phyloP scores from a whole-genome alignment of 2,888 invertebrate genomes.

The Drosophila subquinaria region DNA sequence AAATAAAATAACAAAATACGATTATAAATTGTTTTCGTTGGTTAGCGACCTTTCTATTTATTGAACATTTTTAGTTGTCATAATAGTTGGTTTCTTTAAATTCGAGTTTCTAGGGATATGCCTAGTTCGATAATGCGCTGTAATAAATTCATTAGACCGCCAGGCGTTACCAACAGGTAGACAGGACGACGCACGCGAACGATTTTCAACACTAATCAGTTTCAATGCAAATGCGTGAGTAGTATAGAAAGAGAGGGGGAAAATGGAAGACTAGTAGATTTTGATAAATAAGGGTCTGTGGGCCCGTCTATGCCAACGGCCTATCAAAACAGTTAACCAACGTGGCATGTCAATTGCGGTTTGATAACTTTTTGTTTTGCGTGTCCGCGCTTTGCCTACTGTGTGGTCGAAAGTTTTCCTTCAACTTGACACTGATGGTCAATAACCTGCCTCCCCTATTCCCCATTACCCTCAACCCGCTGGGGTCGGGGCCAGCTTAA shows the following conservation, averaged over 20 bases:
- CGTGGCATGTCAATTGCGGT: constrained; percentile 50
- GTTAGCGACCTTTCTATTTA: too few species aligned
- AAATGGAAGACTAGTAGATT: neutral
- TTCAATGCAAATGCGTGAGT: constrained; percentile 31
- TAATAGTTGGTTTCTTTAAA: constrained; percentile 9
- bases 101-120: neutral
- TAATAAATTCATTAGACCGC: constrained; percentile 66
- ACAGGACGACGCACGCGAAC: constrained; percentile 51
- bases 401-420: constrained; percentile 35
- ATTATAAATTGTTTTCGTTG: too few species aligned
- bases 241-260: neutral
- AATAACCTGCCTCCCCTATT: neutral
- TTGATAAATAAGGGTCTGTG: neutral
- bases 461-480: neutral
- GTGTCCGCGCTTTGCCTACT: constrained; percentile 28
- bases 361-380: constrained; percentile 25
- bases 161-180: constrained; percentile 44
- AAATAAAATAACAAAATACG: too few species aligned
- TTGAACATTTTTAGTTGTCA: too few species aligned
- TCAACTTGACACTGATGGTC: constrained; percentile 39
- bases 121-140: constrained; percentile 8
- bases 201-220: constrained; percentile 62
- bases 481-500: constrained; percentile 42
- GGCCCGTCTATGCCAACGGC: constrained; percentile 13
- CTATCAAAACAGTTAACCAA: constrained; percentile 62